A percentile compares a stretch with the other conserved stretches of the same genome.
Conservation (phyloP, 2,113 vertebrate species). For the Bungarus multicinctus region DNA sequence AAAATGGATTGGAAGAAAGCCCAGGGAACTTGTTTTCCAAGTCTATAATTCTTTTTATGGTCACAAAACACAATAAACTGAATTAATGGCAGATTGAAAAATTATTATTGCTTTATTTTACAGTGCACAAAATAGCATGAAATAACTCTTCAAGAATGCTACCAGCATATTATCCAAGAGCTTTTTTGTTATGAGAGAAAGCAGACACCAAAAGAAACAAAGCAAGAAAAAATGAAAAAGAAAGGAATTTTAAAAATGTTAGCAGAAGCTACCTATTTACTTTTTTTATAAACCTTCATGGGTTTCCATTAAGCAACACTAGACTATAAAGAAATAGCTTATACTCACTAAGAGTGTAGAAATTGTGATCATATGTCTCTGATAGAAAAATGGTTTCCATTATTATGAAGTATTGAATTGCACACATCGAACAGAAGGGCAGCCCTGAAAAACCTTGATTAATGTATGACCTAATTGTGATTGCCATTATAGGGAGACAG, state of each 20-base stretch:
- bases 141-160: constrained; percentile 26
- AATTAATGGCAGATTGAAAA: constrained; percentile 54
- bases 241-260: neutral
- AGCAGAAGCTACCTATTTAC: neutral
- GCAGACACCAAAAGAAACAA: constrained; percentile 8
- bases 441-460: neutral
- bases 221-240: neutral
- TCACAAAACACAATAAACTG: constrained; percentile 46
- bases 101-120: constrained; percentile 31
- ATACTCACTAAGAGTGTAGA: neutral
- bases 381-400: neutral
- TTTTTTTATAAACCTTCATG: neutral
- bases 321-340: neutral
- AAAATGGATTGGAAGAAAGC: constrained; percentile 12
- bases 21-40: constrained; percentile 18
- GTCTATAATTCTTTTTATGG: constrained; percentile 38
- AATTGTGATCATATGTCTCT: neutral
- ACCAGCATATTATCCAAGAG: neutral
- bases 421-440: neutral
- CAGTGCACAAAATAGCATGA: neutral
- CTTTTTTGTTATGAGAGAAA: neutral
- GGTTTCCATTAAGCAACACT: neutral
- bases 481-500: neutral
- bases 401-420: neutral
- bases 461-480: neutral